phyloP scores from a whole-genome alignment of 2,797 vertebrate genomes.

The Hyperoplus lanceolatus region DNA sequence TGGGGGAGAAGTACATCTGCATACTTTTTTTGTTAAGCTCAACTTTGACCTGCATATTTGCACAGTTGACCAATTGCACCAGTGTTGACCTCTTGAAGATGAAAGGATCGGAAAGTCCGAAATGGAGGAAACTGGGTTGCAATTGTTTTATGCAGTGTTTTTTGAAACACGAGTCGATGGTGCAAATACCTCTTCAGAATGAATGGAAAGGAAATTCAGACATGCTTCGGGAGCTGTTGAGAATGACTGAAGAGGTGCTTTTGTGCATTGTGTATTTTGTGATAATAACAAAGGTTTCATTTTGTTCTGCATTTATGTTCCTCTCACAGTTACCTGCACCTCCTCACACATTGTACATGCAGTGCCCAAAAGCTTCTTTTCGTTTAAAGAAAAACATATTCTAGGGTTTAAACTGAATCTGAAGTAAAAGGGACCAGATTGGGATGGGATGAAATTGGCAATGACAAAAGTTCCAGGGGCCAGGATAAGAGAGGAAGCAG shows the following conservation, averaged over 20 bases:
- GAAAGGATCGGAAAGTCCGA: background rate
- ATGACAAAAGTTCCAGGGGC: background rate
- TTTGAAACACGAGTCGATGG: too few relatives aligned
- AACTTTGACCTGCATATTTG: background rate
- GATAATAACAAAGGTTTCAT: background rate
- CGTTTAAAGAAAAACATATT: slow-evolving; percentile 3
- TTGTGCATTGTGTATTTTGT: background rate
- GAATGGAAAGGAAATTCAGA: background rate
- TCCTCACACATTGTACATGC: background rate
- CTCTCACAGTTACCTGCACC: background rate
- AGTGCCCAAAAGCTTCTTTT: background rate
- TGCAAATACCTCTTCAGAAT: too few relatives aligned
- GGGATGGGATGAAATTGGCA: slow-evolving; percentile 8
- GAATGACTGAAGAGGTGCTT: background rate
- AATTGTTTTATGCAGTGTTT: too few relatives aligned
- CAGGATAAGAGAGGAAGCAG: slow-evolving; percentile 3
- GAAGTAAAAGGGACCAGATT: background rate
- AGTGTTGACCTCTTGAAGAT: background rate
- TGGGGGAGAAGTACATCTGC: background rate
- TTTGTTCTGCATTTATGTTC: background rate
- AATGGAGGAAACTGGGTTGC: background rate
- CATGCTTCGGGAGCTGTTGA: background rate
- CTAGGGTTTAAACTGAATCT: background rate
- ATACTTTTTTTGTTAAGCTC: background rate
- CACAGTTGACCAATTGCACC: too few relatives aligned